Evolutionary conservation across 2,797 vertebrate species (phyloP), one percentile per base, ranked within the genome.

Genomic region (Allobates femoralis): DNA sequence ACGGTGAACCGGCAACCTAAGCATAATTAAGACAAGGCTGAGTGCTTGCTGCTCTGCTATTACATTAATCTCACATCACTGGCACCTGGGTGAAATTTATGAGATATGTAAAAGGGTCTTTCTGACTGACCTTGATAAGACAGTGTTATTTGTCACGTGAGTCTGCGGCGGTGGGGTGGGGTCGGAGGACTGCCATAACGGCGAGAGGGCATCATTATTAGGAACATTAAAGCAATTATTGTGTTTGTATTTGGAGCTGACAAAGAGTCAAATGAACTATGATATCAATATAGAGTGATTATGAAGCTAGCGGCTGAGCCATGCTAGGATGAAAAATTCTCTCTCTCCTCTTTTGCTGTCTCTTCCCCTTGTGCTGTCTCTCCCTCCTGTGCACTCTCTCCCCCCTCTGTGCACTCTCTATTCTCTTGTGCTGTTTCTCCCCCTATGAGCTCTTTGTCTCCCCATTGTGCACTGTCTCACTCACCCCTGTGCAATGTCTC

Each of bases 1-100:
- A 95, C 84, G 79, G 94, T 94, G 94, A 95, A 94, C 93, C 89
- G 50, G 93, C 93, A 94, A 96, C 95, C 95, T 95, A 95, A 95
- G 95, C 95, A 95, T 95, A 96, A 96, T 96, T 95, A 96, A 96
- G 95, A 94, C 95, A 96, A 95, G 95, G 92, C 92, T 95, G 94
- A 95, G 93, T 93, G 95, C 94, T 92, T 94, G 92, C 95, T 91
- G 90, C 89, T 92, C 91, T 91, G 93, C 94, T 93, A 94, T 95
- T 94, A 94, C 94, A 96, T 96, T 96, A 95, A 96, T 95, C 94
- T 95, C 95, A 91, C 92, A 95, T 94, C 88, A 83, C 89, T 95
- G 94, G 93, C 95, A 96, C 94, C 94, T 95, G 93, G 94, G 90
- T 92, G 80, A 94, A 95, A 96, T 96, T 95, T 96, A 96, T 95